phyloP scores from a whole-genome alignment of 2,797 vertebrate species.

The Salmo trutta region DNA sequence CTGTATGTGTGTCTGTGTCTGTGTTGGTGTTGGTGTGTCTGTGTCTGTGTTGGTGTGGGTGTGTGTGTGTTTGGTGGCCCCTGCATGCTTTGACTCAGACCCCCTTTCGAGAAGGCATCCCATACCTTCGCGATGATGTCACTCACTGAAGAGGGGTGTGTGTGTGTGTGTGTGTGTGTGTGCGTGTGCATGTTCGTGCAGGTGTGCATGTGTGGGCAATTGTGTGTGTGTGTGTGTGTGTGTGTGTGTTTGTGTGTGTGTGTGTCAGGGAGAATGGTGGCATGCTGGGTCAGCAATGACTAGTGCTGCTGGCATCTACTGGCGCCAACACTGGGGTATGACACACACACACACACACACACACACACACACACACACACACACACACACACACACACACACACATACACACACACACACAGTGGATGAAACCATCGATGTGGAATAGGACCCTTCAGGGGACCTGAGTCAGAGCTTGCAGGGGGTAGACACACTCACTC shows the following conservation, averaged over 20 bases:
- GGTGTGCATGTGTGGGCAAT: no score
- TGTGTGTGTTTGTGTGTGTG: neutral
- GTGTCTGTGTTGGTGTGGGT: neutral
- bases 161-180: neutral
- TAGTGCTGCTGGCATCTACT: constrained; percentile 44
- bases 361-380: constrained; percentile 9
- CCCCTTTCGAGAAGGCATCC: neutral
- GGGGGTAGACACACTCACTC: constrained; percentile 31
- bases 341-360: constrained; percentile 1
- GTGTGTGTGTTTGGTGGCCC: no score
- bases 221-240: neutral
- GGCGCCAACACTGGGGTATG: constrained; percentile 47
- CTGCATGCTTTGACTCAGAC: no score
- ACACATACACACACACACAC: constrained; percentile 8
- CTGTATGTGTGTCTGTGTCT: neutral
- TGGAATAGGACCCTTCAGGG: constrained; percentile 17
- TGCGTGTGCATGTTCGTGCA: no score
- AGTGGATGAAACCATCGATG: neutral
- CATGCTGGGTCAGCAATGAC: constrained; percentile 53
- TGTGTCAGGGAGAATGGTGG: constrained; percentile 29
- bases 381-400: constrained; percentile 11
- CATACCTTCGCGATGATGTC: neutral
- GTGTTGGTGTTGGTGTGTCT: neutral
- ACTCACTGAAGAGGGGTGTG: neutral
- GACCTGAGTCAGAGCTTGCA: constrained; percentile 50